phyloP scores from a whole-genome alignment of 37 sponge, comb jelly and placozoan genomes.

The Hormiphora californensis region DNA sequence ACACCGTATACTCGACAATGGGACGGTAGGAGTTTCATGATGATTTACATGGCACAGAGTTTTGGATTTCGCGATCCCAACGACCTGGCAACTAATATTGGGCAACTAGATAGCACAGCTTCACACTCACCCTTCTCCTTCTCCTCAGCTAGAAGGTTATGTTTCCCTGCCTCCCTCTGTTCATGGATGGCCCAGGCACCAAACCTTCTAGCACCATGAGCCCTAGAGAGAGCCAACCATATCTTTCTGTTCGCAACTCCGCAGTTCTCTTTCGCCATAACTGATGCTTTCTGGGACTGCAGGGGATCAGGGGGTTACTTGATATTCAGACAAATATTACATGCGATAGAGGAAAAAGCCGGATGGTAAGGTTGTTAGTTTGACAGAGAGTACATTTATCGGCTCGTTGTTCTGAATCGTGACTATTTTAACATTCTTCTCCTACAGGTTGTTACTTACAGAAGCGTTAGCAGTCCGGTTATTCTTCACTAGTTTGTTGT shows the following conservation, averaged over 20 bases:
- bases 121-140: neutral
- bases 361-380: too few relatives aligned
- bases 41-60: too few relatives aligned
- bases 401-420: too few relatives aligned
- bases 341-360: too few relatives aligned
- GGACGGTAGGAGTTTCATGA: too few relatives aligned
- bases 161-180: conserved; percentile 41
- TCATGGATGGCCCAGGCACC: conserved; percentile 8
- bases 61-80: too few relatives aligned
- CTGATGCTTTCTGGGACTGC: neutral
- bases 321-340: too few relatives aligned
- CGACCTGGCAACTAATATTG: too few relatives aligned
- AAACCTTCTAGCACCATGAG: conserved; percentile 45
- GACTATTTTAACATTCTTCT: too few relatives aligned
- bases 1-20: too few relatives aligned
- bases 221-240: conserved; percentile 32
- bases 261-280: neutral
- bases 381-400: too few relatives aligned
- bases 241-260: conserved; percentile 10
- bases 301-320: neutral
- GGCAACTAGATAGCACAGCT: neutral
- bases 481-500: neutral
- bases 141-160: neutral
- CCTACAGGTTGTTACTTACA: neutral
- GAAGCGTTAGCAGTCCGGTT: neutral